phyloP scores from a whole-genome alignment of 1,140 invertebrate genomes.

The Lasioglossum baleicum region DNA sequence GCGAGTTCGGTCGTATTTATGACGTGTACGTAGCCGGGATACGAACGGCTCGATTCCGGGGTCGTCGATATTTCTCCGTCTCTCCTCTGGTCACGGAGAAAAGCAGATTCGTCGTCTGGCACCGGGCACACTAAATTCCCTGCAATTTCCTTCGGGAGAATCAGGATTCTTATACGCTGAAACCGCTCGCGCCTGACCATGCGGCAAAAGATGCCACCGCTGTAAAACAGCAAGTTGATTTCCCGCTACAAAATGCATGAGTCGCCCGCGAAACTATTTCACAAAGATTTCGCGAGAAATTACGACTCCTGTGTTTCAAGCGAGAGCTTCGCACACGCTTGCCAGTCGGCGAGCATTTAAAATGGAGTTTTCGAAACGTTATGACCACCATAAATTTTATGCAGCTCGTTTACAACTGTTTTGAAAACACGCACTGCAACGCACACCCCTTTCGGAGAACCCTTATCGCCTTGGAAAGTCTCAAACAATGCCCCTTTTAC shows the following conservation, averaged over 20 bases:
- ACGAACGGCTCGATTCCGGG: slow-evolving; percentile 42
- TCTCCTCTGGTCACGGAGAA: not conserved
- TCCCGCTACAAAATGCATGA: not conserved
- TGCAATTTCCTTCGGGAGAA: not conserved
- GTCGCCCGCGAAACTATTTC: not conserved
- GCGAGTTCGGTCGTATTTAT: slow-evolving; percentile 48
- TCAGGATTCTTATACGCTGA: slow-evolving; percentile 1
- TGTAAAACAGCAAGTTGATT: not conserved
- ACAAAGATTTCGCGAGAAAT: not conserved
- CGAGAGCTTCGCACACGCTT: too few species aligned
- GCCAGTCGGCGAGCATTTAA: too few species aligned
- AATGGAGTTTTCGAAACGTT: too few species aligned
- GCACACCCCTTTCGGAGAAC: too few species aligned
- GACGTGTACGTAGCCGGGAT: slow-evolving; percentile 47
- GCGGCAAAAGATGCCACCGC: not conserved
- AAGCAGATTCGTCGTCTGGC: slow-evolving; percentile 50
- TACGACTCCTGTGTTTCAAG: not conserved
- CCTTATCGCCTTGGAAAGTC: too few species aligned
- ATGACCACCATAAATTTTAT: too few species aligned
- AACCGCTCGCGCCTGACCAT: not conserved
- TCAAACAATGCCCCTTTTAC: too few species aligned
- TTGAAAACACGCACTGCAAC: too few species aligned
- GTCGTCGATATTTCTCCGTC: slow-evolving; percentile 25
- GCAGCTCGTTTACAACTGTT: too few species aligned
- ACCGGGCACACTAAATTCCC: slow-evolving; percentile 43